phyloP scores from a whole-genome alignment of 2,797 vertebrate genomes.

The Macropus fuliginosus region DNA sequence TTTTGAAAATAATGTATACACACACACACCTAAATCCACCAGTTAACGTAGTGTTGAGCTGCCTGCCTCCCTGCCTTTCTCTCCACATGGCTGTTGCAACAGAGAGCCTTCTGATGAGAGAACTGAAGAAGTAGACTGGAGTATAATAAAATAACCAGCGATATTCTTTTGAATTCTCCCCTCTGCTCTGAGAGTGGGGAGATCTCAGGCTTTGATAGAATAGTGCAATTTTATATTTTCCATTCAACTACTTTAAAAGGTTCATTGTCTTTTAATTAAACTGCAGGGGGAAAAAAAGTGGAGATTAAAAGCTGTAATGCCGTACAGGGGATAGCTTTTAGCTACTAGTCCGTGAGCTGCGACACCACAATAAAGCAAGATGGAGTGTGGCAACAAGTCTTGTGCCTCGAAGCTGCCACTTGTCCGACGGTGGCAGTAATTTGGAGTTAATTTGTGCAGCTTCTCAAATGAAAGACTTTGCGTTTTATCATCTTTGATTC shows the following conservation, averaged over 20 bases:
- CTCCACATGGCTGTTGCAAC: conserved; percentile 48
- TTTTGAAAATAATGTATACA: not conserved
- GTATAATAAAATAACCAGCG: conserved; percentile 52
- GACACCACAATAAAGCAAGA: conserved; percentile 70
- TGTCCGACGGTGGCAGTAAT: conserved; percentile 60
- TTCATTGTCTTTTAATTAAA: conserved; percentile 74
- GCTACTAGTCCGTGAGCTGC: conserved; percentile 58
- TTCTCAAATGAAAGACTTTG: conserved; percentile 56
- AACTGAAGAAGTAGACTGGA: not conserved
- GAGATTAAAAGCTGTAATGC: conserved; percentile 45
- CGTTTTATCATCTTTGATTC: conserved; percentile 58
- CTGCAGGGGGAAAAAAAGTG: conserved; percentile 27
- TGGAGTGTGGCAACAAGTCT: conserved; percentile 68
- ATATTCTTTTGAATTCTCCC: conserved; percentile 68
- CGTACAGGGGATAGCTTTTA: conserved; percentile 59
- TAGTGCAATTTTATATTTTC: conserved; percentile 52
- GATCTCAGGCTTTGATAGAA: conserved; percentile 55
- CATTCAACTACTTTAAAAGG: conserved; percentile 66
- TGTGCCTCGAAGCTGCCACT: conserved; percentile 59
- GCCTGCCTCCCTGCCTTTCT: conserved; percentile 36
- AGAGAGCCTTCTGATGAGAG: conserved; percentile 27
- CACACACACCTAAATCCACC: not conserved
- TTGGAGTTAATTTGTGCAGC: conserved; percentile 61
- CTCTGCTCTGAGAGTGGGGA: conserved; percentile 51
- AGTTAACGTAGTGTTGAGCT: conserved; percentile 41